These are phyloP conservation scores for Bugula neritina DNA, from an alignment of 2,888 invertebrate species.

Conservation along the genomic window DNA sequence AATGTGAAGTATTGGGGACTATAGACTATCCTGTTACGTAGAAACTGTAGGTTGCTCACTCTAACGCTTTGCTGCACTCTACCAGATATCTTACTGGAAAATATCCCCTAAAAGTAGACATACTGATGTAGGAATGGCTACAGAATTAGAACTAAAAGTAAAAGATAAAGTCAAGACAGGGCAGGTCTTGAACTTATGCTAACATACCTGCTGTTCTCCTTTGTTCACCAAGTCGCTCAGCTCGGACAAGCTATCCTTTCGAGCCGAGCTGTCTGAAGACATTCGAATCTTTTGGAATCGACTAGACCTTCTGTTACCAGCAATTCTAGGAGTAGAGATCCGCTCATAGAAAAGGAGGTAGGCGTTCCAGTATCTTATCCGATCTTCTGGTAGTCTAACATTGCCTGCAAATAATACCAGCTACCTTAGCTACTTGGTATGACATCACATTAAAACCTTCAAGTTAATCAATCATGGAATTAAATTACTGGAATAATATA, in stretches of 20 bases:
- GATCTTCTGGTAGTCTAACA: slow-evolving; percentile 53
- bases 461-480: too few species aligned
- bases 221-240: slow-evolving; percentile 55
- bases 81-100: slow-evolving; percentile 53
- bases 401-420: slow-evolving; percentile 33
- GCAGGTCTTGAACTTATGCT: too few species aligned
- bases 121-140: too few species aligned
- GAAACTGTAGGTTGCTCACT: slow-evolving; percentile 55
- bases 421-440: too few species aligned
- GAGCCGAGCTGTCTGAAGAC: background rate
- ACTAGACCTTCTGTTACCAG: slow-evolving; percentile 9
- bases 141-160: too few species aligned
- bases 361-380: slow-evolving; percentile 58
- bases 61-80: slow-evolving; percentile 52
- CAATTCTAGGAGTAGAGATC: slow-evolving; percentile 30
- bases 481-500: too few species aligned
- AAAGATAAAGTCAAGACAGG: too few species aligned
- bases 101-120: slow-evolving; percentile 41
- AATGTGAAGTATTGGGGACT: slow-evolving; percentile 55
- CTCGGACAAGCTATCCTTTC: slow-evolving; percentile 53
- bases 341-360: slow-evolving; percentile 58
- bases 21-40: slow-evolving; percentile 55
- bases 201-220: slow-evolving; percentile 48
- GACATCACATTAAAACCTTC: too few species aligned
- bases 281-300: background rate